Evolutionary conservation across 2,113 vertebrate genomes (phyloP).

Genomic region (Columba livia): DNA sequence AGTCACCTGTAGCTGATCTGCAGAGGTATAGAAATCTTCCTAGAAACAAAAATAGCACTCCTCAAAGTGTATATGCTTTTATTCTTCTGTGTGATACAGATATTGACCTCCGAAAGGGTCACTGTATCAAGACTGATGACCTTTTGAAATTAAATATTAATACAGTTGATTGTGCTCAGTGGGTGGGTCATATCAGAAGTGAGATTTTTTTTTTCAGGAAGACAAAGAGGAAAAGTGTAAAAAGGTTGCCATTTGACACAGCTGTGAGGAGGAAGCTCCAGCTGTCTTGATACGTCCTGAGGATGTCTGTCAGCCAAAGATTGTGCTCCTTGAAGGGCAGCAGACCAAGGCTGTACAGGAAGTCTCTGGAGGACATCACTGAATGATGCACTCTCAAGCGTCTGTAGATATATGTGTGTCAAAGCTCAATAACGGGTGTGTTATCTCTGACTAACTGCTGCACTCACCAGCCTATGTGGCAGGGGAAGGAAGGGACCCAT

Average conservation of each 20-base stretch:
- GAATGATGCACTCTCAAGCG: not conserved
- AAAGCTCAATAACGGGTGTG: not conserved
- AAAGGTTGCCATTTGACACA: not conserved
- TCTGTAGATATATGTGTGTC: not conserved
- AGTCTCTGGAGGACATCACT: not conserved
- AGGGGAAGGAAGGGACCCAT: not conserved
- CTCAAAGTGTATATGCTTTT: not conserved
- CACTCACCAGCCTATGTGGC: not conserved
- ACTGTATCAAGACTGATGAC: not conserved
- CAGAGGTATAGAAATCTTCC: not conserved
- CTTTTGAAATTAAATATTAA: not conserved
- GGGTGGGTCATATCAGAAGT: not conserved
- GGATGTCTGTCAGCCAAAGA: slow-evolving; percentile 23
- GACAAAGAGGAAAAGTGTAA: not conserved
- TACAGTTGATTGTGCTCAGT: not conserved
- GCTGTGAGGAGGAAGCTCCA: not conserved
- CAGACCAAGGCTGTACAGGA: not conserved
- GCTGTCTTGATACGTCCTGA: slow-evolving; percentile 6
- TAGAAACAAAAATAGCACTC: not conserved
- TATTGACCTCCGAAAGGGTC: not conserved
- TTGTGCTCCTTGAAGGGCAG: not conserved
- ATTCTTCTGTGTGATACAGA: not conserved
- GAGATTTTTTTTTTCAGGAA: not conserved
- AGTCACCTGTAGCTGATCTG: not conserved
- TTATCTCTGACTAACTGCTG: not conserved